Conservation (phyloP, 2,113 vertebrate genomes). For the Trinectes maculatus region DNA sequence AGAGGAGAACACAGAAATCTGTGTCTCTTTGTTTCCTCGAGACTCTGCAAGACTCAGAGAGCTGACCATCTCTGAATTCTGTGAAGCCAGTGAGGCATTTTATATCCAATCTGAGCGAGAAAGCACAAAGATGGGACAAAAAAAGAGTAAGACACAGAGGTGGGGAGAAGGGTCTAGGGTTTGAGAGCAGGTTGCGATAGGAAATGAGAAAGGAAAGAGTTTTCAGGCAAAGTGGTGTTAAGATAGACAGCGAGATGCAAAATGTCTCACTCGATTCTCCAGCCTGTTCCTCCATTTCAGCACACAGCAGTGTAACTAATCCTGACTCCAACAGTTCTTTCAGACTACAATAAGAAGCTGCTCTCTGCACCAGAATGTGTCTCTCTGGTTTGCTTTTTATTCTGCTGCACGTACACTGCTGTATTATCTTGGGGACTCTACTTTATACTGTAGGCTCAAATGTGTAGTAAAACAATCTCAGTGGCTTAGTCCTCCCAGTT, state of each 20-base stretch:
- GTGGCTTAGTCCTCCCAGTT: slow-evolving; percentile 65
- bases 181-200: neutral
- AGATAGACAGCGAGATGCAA: slow-evolving; percentile 31
- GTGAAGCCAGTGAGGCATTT: slow-evolving; percentile 43
- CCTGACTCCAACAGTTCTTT: slow-evolving; percentile 52
- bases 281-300: slow-evolving; percentile 41
- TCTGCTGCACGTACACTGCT: slow-evolving; percentile 29
- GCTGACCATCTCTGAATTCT: slow-evolving; percentile 46
- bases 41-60: slow-evolving; percentile 25
- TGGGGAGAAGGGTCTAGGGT: slow-evolving; percentile 25
- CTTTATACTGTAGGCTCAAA: slow-evolving; percentile 56
- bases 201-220: slow-evolving; percentile 16
- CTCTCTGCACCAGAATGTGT: slow-evolving; percentile 22
- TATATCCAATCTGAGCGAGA: slow-evolving; percentile 35
- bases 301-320: slow-evolving; percentile 54
- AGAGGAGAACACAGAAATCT: slow-evolving; percentile 35
- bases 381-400: slow-evolving; percentile 39
- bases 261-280: slow-evolving; percentile 45
- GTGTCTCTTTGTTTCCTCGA: slow-evolving; percentile 34
- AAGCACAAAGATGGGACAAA: slow-evolving; percentile 6
- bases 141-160: slow-evolving; percentile 10
- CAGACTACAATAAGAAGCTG: slow-evolving; percentile 29
- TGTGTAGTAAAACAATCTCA: slow-evolving; percentile 71
- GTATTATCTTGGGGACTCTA: slow-evolving; percentile 48
- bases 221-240: slow-evolving; percentile 24